These are phyloP conservation scores for Lordiphosa clarofinis DNA, from an alignment of 1,140 invertebrate species.

Conservation along the genomic window DNA sequence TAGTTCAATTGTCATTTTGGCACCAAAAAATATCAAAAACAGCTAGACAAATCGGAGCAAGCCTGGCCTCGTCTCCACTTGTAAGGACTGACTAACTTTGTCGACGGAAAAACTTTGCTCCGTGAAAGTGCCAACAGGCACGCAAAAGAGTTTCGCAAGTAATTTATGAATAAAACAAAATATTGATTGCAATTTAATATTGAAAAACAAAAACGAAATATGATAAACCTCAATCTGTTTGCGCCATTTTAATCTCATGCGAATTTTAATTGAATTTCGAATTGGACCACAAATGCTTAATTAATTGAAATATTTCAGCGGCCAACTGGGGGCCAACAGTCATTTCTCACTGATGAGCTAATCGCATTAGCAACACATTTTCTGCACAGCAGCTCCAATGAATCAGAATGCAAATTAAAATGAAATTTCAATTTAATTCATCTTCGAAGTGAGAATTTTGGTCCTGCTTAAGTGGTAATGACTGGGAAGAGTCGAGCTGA, in stretches of 20 bases:
- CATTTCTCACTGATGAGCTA: conserved; percentile 29
- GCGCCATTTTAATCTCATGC: conserved; percentile 40
- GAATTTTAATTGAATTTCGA: conserved; percentile 65
- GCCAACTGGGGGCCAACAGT: not conserved
- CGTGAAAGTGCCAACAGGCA: conserved; percentile 28
- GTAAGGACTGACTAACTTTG: conserved; percentile 41
- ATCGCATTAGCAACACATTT: conserved; percentile 55
- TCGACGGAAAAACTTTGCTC: conserved; percentile 37
- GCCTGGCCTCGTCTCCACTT: conserved; percentile 31
- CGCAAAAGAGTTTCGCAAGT: conserved; percentile 19
- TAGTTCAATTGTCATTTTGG: conserved; percentile 72
- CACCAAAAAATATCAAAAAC: conserved; percentile 22
- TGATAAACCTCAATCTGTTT: conserved; percentile 34
- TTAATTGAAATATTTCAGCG: conserved; percentile 58
- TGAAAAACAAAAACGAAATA: conserved; percentile 18
- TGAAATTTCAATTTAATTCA: conserved; percentile 40
- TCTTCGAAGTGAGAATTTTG: conserved; percentile 30
- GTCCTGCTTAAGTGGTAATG: no score
- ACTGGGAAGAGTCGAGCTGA: no score
- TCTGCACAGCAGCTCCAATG: conserved; percentile 38
- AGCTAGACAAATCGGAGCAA: conserved; percentile 2
- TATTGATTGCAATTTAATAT: conserved; percentile 60
- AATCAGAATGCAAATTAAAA: conserved; percentile 45
- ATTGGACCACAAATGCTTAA: conserved; percentile 56
- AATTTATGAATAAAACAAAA: conserved; percentile 21